These are phyloP conservation scores for Simalia tracyae DNA, from an alignment of 2,797 vertebrate genomes.

Conservation along the genomic window DNA sequence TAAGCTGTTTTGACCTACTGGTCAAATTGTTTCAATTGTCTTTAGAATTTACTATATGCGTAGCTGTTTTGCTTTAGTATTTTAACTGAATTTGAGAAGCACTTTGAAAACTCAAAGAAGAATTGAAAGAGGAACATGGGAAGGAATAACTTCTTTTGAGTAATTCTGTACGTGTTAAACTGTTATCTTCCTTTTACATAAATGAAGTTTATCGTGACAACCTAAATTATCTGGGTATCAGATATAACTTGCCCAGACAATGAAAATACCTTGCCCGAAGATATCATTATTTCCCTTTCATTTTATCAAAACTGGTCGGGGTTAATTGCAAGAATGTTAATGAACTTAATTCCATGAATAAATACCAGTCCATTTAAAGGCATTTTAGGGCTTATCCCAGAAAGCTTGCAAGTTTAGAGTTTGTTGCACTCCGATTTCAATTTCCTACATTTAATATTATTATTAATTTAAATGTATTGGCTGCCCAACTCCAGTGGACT, in stretches of 20 bases:
- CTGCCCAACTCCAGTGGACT: background rate
- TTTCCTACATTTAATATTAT: background rate
- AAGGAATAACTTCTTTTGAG: background rate
- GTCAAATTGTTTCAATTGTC: background rate
- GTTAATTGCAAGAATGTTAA: background rate
- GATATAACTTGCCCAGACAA: background rate
- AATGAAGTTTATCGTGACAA: background rate
- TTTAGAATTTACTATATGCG: background rate
- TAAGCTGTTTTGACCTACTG: background rate
- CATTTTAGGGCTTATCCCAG: background rate
- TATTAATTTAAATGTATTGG: background rate
- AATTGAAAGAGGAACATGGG: background rate
- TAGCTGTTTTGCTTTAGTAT: background rate
- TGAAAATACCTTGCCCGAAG: background rate
- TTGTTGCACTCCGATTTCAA: background rate
- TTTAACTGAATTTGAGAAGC: background rate
- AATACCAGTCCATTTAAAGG: background rate
- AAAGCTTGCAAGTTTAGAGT: background rate
- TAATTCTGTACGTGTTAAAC: background rate
- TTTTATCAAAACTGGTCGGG: background rate
- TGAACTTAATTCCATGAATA: constrained; percentile 15
- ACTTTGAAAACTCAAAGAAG: background rate
- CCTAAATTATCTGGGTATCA: background rate
- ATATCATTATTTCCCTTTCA: background rate
- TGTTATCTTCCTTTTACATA: background rate